phyloP scores from a whole-genome alignment of 2,888 invertebrate species.

The Drosophila tanythrix region DNA sequence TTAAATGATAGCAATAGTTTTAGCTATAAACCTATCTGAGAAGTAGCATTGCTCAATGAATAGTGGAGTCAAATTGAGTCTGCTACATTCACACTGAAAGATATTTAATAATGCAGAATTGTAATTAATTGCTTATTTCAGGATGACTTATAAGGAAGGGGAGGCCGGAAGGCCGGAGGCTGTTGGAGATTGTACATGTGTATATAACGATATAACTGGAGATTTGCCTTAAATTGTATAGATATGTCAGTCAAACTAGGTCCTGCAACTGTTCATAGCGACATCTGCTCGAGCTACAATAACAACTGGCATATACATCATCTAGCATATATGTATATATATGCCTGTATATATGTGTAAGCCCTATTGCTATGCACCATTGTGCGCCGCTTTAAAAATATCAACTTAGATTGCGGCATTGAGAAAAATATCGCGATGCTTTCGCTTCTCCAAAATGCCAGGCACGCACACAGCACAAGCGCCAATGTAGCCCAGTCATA shows the following conservation, averaged over 20 bases:
- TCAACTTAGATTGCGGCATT: constrained; percentile 75
- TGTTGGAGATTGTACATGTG: neutral
- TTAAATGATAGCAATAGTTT: neutral
- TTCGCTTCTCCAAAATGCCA: constrained; percentile 67
- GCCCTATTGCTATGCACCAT: constrained; percentile 33
- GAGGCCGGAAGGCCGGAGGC: neutral
- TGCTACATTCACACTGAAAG: neutral
- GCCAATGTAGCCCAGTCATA: constrained; percentile 69
- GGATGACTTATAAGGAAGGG: neutral
- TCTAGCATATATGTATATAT: neutral
- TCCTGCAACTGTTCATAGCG: neutral
- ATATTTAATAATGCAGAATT: neutral
- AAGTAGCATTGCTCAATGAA: neutral
- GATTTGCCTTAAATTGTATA: neutral
- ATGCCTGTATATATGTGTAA: constrained; percentile 24
- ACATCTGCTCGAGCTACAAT: neutral
- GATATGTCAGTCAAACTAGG: neutral
- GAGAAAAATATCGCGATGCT: constrained; percentile 65
- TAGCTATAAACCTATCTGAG: neutral
- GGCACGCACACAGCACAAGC: constrained; percentile 68
- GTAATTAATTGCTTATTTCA: neutral
- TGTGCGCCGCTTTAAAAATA: constrained; percentile 65
- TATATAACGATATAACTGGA: neutral
- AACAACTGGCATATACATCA: constrained; percentile 34
- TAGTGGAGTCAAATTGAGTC: too few species aligned